These are phyloP conservation scores for Pseudorhiza aurosa DNA, from an alignment of 30 jellyfish, hydroid and myxozoan genomes.

Conservation along the genomic window DNA sequence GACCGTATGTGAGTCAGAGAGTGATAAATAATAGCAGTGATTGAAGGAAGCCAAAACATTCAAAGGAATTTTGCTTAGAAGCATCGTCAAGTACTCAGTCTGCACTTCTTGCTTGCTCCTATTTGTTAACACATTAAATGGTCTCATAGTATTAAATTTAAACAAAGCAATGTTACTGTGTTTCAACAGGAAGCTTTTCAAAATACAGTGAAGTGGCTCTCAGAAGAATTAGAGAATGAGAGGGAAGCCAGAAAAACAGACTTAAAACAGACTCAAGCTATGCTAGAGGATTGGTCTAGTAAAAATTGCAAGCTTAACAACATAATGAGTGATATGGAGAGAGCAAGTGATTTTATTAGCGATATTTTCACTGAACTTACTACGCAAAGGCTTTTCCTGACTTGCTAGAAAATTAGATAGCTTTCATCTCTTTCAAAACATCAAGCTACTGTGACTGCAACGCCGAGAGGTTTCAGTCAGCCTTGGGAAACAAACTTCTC, in stretches of 20 bases:
- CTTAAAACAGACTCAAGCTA: background rate
- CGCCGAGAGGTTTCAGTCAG: too few species aligned
- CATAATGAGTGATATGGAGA: background rate
- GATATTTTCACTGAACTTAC: too few species aligned
- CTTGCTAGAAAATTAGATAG: too few species aligned
- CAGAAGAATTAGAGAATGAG: slow-evolving; percentile 8
- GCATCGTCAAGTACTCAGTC: too few species aligned
- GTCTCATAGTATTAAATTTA: background rate
- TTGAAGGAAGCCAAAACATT: too few species aligned
- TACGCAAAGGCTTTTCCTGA: too few species aligned
- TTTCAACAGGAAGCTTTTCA: slow-evolving; percentile 22
- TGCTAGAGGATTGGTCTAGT: background rate
- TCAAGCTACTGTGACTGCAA: too few species aligned
- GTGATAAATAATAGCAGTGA: too few species aligned
- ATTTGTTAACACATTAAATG: background rate
- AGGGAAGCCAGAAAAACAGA: slow-evolving; percentile 9
- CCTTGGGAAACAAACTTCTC: too few species aligned
- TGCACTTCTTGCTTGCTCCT: background rate
- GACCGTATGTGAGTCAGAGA: too few species aligned
- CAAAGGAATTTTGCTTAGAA: too few species aligned
- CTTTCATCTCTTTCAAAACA: too few species aligned
- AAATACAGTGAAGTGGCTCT: background rate
- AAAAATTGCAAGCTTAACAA: slow-evolving; percentile 4
- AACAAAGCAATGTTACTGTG: background rate
- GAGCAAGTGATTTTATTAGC: background rate